A percentile compares a stretch with the other conserved stretches of the same genome.
phyloP scores from a whole-genome alignment of 2,888 invertebrate species.

The Synergus umbraculus region DNA sequence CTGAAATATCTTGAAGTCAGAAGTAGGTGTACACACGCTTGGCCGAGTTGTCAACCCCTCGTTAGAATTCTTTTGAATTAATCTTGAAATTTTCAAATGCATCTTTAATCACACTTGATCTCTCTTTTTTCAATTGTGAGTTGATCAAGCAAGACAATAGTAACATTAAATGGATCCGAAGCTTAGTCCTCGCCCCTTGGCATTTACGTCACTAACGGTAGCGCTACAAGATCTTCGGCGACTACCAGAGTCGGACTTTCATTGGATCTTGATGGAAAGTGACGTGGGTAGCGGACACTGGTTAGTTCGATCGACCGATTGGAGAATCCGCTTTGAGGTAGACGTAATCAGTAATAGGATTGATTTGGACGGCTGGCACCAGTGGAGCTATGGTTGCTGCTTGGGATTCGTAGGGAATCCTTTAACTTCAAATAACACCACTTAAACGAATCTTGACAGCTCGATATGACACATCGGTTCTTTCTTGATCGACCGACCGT shows the following conservation, averaged over 20 bases:
- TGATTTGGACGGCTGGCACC: constrained; percentile 66
- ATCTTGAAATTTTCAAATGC: no score
- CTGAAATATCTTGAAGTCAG: no score
- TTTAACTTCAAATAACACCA: constrained; percentile 56
- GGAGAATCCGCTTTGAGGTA: constrained; percentile 63
- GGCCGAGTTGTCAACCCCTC: no score
- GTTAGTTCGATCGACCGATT: constrained; percentile 64
- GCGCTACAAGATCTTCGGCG: constrained; percentile 49
- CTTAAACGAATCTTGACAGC: constrained; percentile 66
- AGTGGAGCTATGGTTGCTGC: constrained; percentile 50
- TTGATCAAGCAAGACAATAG: constrained; percentile 25
- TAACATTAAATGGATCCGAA: constrained; percentile 14
- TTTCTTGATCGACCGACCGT: constrained; percentile 49
- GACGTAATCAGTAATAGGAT: constrained; percentile 69
- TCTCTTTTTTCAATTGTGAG: not conserved
- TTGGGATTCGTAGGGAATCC: constrained; percentile 64
- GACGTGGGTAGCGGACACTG: constrained; percentile 61
- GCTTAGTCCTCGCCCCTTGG: constrained; percentile 6
- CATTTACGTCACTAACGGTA: constrained; percentile 33
- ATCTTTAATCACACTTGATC: no score
- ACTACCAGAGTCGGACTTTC: constrained; percentile 51
- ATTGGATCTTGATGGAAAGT: constrained; percentile 58
- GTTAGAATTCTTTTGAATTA: no score
- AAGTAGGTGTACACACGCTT: no score
- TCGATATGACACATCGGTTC: constrained; percentile 60